Evolutionary conservation across 2,113 vertebrate species (phyloP).

Genomic region (Smithornis capensis): DNA sequence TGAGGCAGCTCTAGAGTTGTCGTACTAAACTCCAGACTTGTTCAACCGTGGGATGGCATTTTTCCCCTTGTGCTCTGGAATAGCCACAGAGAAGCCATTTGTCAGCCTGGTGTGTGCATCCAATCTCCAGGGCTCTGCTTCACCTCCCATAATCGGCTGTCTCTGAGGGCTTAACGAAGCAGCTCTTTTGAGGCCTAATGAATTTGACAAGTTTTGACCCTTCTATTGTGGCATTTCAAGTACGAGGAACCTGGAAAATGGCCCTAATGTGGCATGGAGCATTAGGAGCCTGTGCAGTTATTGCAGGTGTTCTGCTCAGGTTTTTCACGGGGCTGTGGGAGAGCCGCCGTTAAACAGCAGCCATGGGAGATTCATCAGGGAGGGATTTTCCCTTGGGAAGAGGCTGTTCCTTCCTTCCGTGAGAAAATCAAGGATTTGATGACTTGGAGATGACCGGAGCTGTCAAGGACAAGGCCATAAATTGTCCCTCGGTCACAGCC

Average conservation of each 20-base stretch:
- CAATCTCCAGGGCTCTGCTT: slow-evolving; percentile 29
- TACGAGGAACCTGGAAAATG: slow-evolving; percentile 17
- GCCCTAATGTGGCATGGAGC: background rate
- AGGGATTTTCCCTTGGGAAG: background rate
- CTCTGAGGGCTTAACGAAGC: background rate
- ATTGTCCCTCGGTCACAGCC: background rate
- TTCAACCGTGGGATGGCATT: slow-evolving; percentile 13
- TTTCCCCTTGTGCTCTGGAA: slow-evolving; percentile 39
- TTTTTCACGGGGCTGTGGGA: background rate
- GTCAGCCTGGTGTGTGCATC: background rate
- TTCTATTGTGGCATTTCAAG: background rate
- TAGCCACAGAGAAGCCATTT: background rate
- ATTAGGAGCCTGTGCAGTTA: background rate
- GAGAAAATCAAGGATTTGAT: background rate
- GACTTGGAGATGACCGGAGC: background rate
- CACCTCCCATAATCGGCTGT: background rate
- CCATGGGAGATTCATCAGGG: background rate
- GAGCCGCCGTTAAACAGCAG: background rate
- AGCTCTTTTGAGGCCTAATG: background rate
- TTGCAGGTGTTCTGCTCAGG: background rate
- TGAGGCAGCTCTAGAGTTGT: background rate
- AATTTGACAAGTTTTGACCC: slow-evolving; percentile 15
- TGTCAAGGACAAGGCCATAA: background rate
- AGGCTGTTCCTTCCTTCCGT: background rate
- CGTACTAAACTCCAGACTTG: background rate